Conservation (phyloP, 1,140 invertebrate genomes). For the Heliconius congener region DNA sequence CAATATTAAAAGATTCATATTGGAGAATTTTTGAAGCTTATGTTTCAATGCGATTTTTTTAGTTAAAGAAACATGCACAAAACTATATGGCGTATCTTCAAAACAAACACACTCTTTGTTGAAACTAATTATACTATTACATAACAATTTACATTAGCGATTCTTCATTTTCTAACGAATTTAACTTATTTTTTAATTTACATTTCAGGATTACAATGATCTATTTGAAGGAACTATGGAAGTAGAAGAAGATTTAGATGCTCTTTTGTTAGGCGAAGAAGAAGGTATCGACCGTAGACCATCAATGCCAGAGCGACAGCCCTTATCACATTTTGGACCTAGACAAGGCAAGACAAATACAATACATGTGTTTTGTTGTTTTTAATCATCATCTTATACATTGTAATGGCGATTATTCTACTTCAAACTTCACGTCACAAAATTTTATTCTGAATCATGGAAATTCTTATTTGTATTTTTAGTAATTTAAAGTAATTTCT, state of each 20-base stretch:
- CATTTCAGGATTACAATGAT: slow-evolving; percentile 90
- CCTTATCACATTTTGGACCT: slow-evolving; percentile 91
- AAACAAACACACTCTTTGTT: background rate
- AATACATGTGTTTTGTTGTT: too few species aligned
- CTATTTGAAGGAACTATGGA: slow-evolving; percentile 90
- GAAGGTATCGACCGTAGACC: slow-evolving; percentile 85
- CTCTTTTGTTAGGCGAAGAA: slow-evolving; percentile 87
- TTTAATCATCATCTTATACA: too few species aligned
- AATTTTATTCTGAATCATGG: too few species aligned
- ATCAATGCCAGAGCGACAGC: slow-evolving; percentile 86
- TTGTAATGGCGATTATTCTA: too few species aligned
- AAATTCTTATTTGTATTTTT: too few species aligned
- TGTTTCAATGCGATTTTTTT: too few species aligned
- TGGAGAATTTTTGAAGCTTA: too few species aligned
- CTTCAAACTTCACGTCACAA: too few species aligned
- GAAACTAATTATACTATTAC: background rate
- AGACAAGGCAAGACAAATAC: slow-evolving; percentile 83
- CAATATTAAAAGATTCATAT: too few species aligned
- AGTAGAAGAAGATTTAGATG: slow-evolving; percentile 91
- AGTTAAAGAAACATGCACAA: too few species aligned
- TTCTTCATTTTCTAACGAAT: background rate
- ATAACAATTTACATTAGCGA: background rate
- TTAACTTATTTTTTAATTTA: background rate
- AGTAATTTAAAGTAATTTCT: too few species aligned
- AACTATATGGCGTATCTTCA: background rate